Conservation (phyloP, 2,797 vertebrate species). For the Botia kubotai region DNA sequence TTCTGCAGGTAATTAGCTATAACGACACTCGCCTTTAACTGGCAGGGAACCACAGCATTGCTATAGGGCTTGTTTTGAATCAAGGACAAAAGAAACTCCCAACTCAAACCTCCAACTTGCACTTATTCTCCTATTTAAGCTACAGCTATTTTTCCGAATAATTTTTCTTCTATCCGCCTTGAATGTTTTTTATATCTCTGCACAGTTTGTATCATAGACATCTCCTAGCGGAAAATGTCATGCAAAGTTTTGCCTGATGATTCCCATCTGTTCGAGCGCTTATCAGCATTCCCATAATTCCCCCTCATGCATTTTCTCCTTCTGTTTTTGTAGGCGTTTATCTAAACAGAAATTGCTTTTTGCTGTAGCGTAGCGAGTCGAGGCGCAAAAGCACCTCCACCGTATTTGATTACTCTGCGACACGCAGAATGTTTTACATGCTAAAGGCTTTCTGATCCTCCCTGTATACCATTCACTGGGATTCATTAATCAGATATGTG, state of each 20-base stretch:
- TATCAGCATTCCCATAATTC: conserved; percentile 70
- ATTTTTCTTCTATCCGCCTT: conserved; percentile 1
- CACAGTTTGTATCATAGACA: conserved; percentile 1
- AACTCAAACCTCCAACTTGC: background rate
- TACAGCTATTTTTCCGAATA: background rate
- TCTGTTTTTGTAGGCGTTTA: conserved; percentile 29
- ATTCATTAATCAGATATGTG: conserved; percentile 18
- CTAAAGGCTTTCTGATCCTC: background rate
- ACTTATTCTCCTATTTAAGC: background rate
- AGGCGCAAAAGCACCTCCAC: background rate
- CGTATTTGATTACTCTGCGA: conserved; percentile 10
- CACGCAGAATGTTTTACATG: background rate
- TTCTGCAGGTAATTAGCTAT: conserved; percentile 73
- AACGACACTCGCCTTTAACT: conserved; percentile 57
- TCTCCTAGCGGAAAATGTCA: conserved; percentile 66
- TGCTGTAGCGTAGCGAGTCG: background rate
- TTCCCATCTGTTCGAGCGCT: conserved; percentile 72
- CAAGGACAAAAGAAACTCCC: conserved; percentile 51
- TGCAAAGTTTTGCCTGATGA: conserved; percentile 66
- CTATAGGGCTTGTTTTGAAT: conserved; percentile 41
- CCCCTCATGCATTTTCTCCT: conserved; percentile 27
- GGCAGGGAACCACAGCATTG: conserved; percentile 34
- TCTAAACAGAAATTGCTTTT: conserved; percentile 33
- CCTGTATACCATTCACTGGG: background rate
- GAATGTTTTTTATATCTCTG: conserved; percentile 2